A percentile compares a stretch with the other conserved stretches of the same genome.
These are phyloP conservation scores for Melitaea athalia DNA, from an alignment of 2,888 invertebrate species.

Conservation along the genomic window DNA sequence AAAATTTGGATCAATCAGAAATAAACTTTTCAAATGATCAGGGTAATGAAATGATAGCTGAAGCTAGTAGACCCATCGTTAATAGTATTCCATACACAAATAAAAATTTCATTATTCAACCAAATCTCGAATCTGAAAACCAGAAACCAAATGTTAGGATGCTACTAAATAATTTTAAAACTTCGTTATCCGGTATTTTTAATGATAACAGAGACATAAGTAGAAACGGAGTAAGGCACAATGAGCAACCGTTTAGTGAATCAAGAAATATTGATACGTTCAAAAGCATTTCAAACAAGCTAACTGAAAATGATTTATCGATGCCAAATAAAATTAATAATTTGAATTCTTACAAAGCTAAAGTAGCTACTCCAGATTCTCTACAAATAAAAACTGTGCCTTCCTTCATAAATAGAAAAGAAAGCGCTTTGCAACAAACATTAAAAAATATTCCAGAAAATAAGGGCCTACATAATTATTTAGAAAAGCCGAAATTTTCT, in stretches of 20 bases:
- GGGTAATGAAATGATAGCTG: conserved; percentile 49
- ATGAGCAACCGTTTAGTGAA: not conserved
- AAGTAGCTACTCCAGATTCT: conserved; percentile 52
- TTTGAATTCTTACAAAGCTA: conserved; percentile 55
- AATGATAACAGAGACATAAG: conserved; percentile 6
- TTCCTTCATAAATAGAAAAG: conserved; percentile 36
- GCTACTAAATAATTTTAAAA: conserved; percentile 10
- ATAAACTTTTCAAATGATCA: conserved; percentile 6
- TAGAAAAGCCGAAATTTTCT: conserved; percentile 33
- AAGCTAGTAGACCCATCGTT: conserved; percentile 54
- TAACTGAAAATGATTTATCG: not conserved
- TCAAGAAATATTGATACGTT: conserved; percentile 1
- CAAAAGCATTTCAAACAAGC: not conserved
- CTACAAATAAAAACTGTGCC: conserved; percentile 53
- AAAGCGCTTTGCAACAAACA: conserved; percentile 44
- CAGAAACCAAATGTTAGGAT: conserved; percentile 11
- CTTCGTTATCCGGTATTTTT: conserved; percentile 17
- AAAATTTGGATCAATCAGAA: not conserved
- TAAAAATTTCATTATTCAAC: conserved; percentile 34
- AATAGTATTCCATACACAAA: conserved; percentile 27
- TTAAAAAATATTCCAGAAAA: not conserved
- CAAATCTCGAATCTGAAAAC: not conserved
- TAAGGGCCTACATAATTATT: conserved; percentile 35
- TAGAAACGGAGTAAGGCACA: not conserved
- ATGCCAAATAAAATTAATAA: not conserved